Evolutionary conservation across 1,140 invertebrate genomes (phyloP).

Genomic region (Penaeus vannamei): DNA sequence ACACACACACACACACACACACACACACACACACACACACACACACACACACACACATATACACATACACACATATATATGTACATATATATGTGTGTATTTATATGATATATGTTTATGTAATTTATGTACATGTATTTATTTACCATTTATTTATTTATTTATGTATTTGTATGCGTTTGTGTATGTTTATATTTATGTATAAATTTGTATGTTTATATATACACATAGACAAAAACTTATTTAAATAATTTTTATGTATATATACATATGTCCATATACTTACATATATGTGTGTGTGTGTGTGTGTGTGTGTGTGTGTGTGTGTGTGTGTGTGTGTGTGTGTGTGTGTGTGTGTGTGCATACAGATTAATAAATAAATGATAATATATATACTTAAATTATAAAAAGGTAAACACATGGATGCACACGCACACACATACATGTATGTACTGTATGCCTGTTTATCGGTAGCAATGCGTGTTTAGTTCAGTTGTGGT

Average conservation of each 20-base stretch:
- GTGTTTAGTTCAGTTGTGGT: background rate
- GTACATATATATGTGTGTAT: slow-evolving; percentile 4
- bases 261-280: too few species aligned
- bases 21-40: background rate
- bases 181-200: background rate
- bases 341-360: background rate
- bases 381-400: too few species aligned
- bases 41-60: background rate
- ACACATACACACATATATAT: background rate
- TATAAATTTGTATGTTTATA: slow-evolving; percentile 1
- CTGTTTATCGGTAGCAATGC: too few species aligned
- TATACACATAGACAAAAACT: background rate
- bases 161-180: background rate
- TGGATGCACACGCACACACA: slow-evolving; percentile 8
- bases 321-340: background rate
- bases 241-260: background rate
- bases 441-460: too few species aligned
- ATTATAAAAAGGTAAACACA: too few species aligned
- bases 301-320: background rate
- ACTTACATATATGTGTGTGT: slow-evolving; percentile 32
- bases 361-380: too few species aligned
- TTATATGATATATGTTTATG: background rate
- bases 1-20: background rate
- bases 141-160: too few species aligned
- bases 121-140: background rate